phyloP scores from a whole-genome alignment of 2,113 vertebrate genomes.

The Dasyprocta punctata region DNA sequence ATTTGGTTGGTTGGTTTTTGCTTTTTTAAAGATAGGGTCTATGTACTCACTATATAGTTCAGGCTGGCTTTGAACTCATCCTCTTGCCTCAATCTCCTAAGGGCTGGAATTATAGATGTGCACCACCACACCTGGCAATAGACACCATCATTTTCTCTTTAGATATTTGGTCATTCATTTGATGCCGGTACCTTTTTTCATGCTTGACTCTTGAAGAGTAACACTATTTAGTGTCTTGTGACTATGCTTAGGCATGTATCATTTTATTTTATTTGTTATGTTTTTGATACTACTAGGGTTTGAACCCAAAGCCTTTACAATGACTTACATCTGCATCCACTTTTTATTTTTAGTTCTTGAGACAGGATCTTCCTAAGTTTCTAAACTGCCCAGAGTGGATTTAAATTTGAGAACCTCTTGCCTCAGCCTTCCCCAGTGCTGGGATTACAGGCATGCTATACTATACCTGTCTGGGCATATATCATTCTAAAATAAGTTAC shows the following conservation, averaged over 20 bases:
- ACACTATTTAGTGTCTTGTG: neutral
- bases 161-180: neutral
- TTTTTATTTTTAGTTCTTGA: neutral
- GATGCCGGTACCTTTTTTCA: neutral
- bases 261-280: neutral
- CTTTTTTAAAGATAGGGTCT: neutral
- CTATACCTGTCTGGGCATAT: neutral
- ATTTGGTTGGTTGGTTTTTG: neutral
- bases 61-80: neutral
- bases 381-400: neutral
- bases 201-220: constrained; percentile 13
- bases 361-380: neutral
- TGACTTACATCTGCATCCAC: neutral
- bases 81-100: neutral
- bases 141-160: constrained; percentile 3
- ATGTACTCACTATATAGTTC: neutral
- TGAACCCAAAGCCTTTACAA: neutral
- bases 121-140: neutral
- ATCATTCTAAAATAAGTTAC: constrained; percentile 10
- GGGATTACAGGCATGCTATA: neutral
- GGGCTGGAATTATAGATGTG: neutral
- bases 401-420: neutral
- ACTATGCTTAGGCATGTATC: neutral
- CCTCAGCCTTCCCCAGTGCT: neutral
- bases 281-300: neutral